phyloP scores from a whole-genome alignment of 2,888 invertebrate genomes.

The Oxytorus armatus region DNA sequence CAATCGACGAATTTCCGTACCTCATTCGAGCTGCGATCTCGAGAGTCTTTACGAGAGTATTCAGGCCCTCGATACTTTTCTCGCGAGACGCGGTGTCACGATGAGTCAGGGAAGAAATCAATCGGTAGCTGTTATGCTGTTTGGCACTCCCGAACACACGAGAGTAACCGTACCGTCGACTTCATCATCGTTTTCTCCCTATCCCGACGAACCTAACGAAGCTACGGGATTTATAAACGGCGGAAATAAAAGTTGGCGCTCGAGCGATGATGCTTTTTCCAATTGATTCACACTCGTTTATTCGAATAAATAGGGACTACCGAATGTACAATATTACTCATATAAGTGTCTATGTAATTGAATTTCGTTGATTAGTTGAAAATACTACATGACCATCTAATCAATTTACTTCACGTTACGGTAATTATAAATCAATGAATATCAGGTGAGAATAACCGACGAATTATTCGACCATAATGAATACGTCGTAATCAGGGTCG shows the following conservation, averaged over 20 bases:
- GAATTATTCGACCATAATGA: background rate
- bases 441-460: background rate
- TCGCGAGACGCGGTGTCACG: conserved; percentile 70
- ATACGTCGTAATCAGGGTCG: background rate
- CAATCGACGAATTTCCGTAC: conserved; percentile 48
- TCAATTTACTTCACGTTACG: background rate
- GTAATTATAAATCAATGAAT: background rate
- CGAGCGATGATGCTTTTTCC: conserved; percentile 71
- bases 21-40: conserved; percentile 75
- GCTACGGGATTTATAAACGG: conserved; percentile 59
- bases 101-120: conserved; percentile 62
- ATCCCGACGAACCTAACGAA: conserved; percentile 55
- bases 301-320: background rate
- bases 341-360: no score
- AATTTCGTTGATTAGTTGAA: no score
- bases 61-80: conserved; percentile 76
- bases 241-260: conserved; percentile 72
- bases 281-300: conserved; percentile 56
- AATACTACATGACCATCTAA: background rate
- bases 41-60: conserved; percentile 79
- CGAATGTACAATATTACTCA: no score
- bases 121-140: conserved; percentile 71
- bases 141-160: conserved; percentile 73
- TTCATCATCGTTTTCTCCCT: conserved; percentile 7
- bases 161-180: conserved; percentile 52